These are phyloP conservation scores for Prionailurus viverrinus DNA, from an alignment of 2,113 vertebrate species.

Conservation along the genomic window DNA sequence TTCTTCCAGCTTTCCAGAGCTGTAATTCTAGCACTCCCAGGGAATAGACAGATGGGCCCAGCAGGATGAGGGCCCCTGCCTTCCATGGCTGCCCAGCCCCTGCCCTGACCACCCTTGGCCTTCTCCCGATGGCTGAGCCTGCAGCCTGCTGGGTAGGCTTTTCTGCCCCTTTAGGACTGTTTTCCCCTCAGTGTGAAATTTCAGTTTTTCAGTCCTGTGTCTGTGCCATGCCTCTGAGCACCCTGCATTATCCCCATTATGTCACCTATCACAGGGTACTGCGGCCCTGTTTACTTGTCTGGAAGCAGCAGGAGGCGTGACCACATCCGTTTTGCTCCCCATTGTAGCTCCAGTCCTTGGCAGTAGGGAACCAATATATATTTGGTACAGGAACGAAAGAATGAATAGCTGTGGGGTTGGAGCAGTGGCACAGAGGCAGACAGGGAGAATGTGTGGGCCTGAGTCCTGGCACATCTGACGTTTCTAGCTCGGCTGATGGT, in stretches of 20 bases:
- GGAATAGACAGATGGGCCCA: background rate
- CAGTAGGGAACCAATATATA: background rate
- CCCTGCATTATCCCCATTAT: background rate
- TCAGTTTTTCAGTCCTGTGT: background rate
- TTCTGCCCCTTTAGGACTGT: background rate
- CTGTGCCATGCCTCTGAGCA: background rate
- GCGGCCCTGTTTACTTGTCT: background rate
- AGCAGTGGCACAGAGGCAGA: background rate
- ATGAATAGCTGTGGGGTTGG: background rate
- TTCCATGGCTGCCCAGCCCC: accelerated
- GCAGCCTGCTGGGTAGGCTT: background rate
- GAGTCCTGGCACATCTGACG: background rate
- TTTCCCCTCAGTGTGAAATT: background rate
- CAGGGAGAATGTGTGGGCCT: background rate
- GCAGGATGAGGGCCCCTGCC: no score
- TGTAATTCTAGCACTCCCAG: background rate
- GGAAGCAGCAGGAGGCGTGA: background rate
- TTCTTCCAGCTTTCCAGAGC: background rate
- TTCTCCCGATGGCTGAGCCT: background rate
- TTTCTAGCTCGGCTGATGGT: slow-evolving; percentile 18
- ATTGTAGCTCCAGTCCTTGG: background rate
- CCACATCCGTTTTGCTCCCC: background rate
- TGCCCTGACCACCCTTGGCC: background rate
- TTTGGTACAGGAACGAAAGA: background rate
- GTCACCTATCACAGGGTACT: background rate